phyloP scores from a whole-genome alignment of 2,797 vertebrate species.

The Thunnus albacares region DNA sequence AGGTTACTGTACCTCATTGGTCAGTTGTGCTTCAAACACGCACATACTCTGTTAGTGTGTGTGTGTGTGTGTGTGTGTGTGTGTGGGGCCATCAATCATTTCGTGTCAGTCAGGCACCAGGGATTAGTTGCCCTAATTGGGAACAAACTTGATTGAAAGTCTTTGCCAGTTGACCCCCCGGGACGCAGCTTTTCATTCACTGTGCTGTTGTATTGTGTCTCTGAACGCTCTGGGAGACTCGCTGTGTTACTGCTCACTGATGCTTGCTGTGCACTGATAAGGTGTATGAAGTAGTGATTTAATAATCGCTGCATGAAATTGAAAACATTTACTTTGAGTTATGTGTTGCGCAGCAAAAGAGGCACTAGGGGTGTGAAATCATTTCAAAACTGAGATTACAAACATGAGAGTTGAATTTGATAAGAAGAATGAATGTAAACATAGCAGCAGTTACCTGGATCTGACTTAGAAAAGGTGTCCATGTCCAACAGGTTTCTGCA shows the following conservation, averaged over 20 bases:
- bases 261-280: conserved; percentile 34
- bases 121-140: conserved; percentile 36
- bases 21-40: too few species aligned
- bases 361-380: background rate
- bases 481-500: conserved; percentile 93
- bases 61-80: background rate
- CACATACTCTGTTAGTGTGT: background rate
- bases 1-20: background rate
- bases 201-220: background rate
- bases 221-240: conserved; percentile 5
- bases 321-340: conserved; percentile 17
- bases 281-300: conserved; percentile 26
- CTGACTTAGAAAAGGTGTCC: conserved; percentile 97
- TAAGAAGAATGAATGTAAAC: conserved; percentile 3
- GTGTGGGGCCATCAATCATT: conserved; percentile 16
- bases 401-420: conserved; percentile 11
- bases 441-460: conserved; percentile 88
- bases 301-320: conserved; percentile 33
- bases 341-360: background rate
- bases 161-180: conserved; percentile 10
- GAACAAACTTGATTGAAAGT: conserved; percentile 40
- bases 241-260: conserved; percentile 30
- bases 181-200: conserved; percentile 26
- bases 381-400: conserved; percentile 12
- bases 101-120: conserved; percentile 34